phyloP scores from a whole-genome alignment of 2,797 vertebrate genomes.

The Phrynocephalus guinanensis region DNA sequence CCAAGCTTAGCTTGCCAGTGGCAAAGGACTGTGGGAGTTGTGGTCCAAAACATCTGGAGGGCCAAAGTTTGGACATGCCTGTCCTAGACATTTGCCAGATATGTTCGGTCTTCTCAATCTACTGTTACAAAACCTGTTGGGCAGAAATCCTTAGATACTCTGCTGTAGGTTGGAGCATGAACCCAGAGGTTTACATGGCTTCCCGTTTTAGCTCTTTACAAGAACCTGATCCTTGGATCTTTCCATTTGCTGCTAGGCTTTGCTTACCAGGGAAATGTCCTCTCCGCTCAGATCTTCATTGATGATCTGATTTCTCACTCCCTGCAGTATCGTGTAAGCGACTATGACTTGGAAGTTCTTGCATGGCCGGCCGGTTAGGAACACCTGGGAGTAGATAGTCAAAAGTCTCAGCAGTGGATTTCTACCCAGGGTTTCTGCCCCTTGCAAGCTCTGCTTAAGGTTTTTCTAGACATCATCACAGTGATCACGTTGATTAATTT shows the following conservation, averaged over 20 bases:
- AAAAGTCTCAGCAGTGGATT: fast-evolving
- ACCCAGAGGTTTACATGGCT: not conserved
- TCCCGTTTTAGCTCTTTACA: not conserved
- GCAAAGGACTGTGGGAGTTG: too few relatives aligned
- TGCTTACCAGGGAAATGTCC: slow-evolving; percentile 56
- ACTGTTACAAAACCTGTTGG: too few relatives aligned
- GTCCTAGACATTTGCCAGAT: too few relatives aligned
- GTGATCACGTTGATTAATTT: too few relatives aligned
- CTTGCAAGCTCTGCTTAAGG: not conserved
- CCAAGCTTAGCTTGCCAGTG: too few relatives aligned
- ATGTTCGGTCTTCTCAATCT: too few relatives aligned
- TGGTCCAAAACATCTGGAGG: too few relatives aligned
- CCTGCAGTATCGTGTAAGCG: slow-evolving; percentile 69
- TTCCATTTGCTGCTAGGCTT: not conserved
- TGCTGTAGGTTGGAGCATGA: too few relatives aligned
- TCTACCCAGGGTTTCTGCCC: too few relatives aligned
- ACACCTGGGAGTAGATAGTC: slow-evolving; percentile 40
- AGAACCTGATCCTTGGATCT: not conserved
- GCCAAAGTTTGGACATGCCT: too few relatives aligned
- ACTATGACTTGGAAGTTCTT: slow-evolving; percentile 66
- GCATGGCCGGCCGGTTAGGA: slow-evolving; percentile 61
- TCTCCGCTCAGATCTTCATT: slow-evolving; percentile 50
- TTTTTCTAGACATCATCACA: not conserved
- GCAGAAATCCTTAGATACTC: not conserved
- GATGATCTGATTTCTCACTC: slow-evolving; percentile 58